These are phyloP conservation scores for Acleris literana DNA, from an alignment of 2,888 invertebrate genomes.

Conservation along the genomic window DNA sequence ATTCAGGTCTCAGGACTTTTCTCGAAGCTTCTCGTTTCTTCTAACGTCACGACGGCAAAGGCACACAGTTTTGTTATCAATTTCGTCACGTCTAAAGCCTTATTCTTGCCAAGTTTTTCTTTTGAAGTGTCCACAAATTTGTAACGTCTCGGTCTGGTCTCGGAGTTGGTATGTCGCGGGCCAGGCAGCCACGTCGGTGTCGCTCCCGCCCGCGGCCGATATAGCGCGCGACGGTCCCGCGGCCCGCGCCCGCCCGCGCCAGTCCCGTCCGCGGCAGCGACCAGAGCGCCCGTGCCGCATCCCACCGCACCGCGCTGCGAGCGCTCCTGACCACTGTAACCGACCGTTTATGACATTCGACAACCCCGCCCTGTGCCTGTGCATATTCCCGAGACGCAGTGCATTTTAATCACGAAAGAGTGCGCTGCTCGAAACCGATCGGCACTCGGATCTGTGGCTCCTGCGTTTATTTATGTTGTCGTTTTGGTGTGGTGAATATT, in stretches of 20 bases:
- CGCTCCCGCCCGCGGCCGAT: conserved; percentile 52
- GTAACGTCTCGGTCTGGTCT: conserved; percentile 5
- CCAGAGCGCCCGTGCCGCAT: conserved; percentile 60
- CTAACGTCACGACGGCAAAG: background rate
- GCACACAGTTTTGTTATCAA: background rate
- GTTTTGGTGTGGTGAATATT: conserved; percentile 83
- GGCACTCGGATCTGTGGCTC: conserved; percentile 62
- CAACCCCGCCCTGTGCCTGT: conserved; percentile 83
- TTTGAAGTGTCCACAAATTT: conserved; percentile 1
- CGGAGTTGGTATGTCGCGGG: conserved; percentile 47
- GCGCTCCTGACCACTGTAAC: conserved; percentile 78
- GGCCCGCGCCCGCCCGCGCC: conserved; percentile 47
- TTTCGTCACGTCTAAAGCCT: background rate
- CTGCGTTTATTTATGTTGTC: conserved; percentile 82
- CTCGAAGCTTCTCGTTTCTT: background rate
- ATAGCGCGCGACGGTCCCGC: conserved; percentile 65
- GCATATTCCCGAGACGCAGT: conserved; percentile 77
- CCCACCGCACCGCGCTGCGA: conserved; percentile 59
- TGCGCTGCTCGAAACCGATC: conserved; percentile 63
- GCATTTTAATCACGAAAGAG: conserved; percentile 73
- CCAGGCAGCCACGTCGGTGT: conserved; percentile 59
- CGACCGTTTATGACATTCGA: conserved; percentile 79
- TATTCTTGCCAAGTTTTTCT: background rate
- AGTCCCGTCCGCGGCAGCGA: conserved; percentile 74
- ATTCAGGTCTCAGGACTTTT: background rate